Evolutionary conservation across 2,888 invertebrate species (phyloP).

Genomic region (Macaria liturata): DNA sequence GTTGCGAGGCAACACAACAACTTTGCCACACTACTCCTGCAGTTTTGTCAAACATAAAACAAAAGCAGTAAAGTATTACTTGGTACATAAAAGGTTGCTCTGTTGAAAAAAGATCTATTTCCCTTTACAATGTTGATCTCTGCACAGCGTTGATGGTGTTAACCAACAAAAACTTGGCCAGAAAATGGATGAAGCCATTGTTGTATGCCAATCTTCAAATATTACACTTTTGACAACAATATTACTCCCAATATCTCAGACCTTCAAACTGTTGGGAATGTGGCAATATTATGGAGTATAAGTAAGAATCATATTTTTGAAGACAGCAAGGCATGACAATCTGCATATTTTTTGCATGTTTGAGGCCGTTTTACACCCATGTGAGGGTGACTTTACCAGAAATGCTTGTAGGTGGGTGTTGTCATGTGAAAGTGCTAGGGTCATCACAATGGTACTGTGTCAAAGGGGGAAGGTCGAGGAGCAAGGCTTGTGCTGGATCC

Average conservation of each 20-base stretch:
- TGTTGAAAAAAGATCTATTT: conserved; percentile 56
- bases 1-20: conserved; percentile 52
- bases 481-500: conserved; percentile 82
- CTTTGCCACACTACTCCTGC: conserved; percentile 53
- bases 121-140: conserved; percentile 63
- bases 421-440: conserved; percentile 65
- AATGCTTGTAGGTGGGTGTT: conserved; percentile 39
- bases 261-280: too few relatives aligned
- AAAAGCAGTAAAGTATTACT: conserved; percentile 59
- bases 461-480: conserved; percentile 69
- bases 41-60: conserved; percentile 58
- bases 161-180: too few relatives aligned
- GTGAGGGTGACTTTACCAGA: conserved; percentile 2
- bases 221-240: too few relatives aligned
- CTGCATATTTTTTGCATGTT: too few relatives aligned
- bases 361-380: too few relatives aligned
- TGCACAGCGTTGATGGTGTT: too few relatives aligned
- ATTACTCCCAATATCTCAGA: too few relatives aligned
- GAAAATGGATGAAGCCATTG: too few relatives aligned
- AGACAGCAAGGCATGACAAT: too few relatives aligned
- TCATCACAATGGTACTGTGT: conserved; percentile 77
- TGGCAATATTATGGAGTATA: too few relatives aligned
- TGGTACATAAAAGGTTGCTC: conserved; percentile 59
- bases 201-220: too few relatives aligned
- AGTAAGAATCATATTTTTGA: too few relatives aligned